Evolutionary conservation across 2,113 vertebrate genomes (phyloP), one percentile per base, ranked within the genome.

Genomic region (Ptilonorhynchus violaceus): DNA sequence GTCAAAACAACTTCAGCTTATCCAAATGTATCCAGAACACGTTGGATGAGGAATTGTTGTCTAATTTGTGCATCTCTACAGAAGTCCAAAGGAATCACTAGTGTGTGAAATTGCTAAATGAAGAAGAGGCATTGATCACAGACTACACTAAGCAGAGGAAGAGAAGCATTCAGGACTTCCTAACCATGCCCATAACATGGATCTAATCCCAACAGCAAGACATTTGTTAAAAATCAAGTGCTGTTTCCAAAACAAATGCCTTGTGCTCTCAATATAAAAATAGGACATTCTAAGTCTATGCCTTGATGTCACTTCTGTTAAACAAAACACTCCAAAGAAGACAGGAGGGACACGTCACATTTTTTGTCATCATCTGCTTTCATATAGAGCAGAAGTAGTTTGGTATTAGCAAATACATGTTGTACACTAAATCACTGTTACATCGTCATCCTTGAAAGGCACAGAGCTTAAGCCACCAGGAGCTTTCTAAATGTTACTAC

Each of bases 31-130:
- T 18, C 78, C 44, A 63, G 94, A 79, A 76, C 31, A 50, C 20
- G 23, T 31, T 46, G 16, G 20, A 90, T 79, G 56, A 49, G 70
- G 76, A 89, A 59, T 52, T 95, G 88, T 53, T n/a, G 41, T 81
- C 81, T 86, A 68, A 84, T 94, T 91, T 85, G 64, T 72, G 52
- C 30, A 87, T 85, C 92, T 94, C 87, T 60, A 67, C 75, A 82
- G 20, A 72, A 84, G 60, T 73, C 92, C 70, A 78, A 97, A 96
- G 50, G 83, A 90, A 90, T 81, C 62, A 74, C 84, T 86, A 76
- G 87, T 63, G 63, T 56, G 55, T 88, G 81, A 96, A 93, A 95
- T 75, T 73, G 50, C 69, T 87, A 86, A 82, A 68, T 58, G 68
- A 89, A 78, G 39, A 88, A 56, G n/a, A 91, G 56, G 62, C 78